Conservation (phyloP, 30 jellyfish, hydroid and myxozoan genomes). For the Turritopsis dohrnii region DNA sequence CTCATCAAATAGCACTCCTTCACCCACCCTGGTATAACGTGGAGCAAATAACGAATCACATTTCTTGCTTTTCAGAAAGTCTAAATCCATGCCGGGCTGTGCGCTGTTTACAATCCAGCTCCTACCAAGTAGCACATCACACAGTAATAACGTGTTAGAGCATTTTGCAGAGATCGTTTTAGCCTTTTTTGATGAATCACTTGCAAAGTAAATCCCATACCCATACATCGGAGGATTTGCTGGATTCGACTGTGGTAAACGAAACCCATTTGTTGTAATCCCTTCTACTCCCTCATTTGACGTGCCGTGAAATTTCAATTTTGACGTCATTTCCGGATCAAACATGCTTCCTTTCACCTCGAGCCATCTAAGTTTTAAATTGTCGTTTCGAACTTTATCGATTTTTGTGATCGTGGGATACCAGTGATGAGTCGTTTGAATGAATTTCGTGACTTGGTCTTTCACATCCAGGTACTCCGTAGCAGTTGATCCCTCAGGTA, state of each 20-base stretch:
- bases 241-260: constrained; percentile 29
- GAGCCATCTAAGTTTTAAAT: constrained; percentile 35
- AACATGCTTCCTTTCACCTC: constrained; percentile 23
- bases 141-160: constrained; percentile 43
- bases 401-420: constrained; percentile 48
- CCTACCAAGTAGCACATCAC: constrained; percentile 59
- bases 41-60: constrained; percentile 61
- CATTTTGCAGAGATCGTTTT: constrained; percentile 51
- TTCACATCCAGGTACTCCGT: constrained; percentile 38
- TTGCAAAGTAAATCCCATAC: constrained; percentile 62
- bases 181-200: constrained; percentile 74
- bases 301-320: constrained; percentile 64
- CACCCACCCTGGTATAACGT: constrained; percentile 38
- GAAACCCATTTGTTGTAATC: constrained; percentile 49
- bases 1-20: constrained; percentile 62
- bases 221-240: constrained; percentile 58
- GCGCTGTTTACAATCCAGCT: constrained; percentile 33
- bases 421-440: constrained; percentile 55
- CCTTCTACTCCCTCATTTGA: constrained; percentile 39
- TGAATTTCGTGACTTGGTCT: constrained; percentile 48
- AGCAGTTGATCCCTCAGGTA: constrained; percentile 34
- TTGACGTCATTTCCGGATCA: constrained; percentile 19
- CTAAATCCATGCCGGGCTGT: neutral
- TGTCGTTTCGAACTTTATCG: constrained; percentile 49
- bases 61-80: constrained; percentile 18